Conservation (phyloP, 2,888 invertebrate genomes). For the Hoplodrina blanda region DNA sequence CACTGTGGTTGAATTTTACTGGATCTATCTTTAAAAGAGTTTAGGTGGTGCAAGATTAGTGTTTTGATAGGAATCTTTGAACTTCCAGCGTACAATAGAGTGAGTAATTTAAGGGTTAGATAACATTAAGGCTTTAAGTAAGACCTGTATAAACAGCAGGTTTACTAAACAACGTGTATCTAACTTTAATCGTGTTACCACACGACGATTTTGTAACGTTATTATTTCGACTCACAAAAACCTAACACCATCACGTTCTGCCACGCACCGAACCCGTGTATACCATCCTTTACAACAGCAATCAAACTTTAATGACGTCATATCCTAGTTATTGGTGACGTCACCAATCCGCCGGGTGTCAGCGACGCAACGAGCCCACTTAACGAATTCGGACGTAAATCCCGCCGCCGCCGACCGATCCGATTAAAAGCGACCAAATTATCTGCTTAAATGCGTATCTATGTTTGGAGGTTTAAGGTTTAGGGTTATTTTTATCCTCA, state of each 20-base stretch:
- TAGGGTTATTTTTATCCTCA: neutral
- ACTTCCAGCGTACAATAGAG: too few species aligned
- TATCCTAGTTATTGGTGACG: slow-evolving; percentile 53
- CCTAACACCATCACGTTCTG: neutral
- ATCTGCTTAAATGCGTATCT: slow-evolving; percentile 44
- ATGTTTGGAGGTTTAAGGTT: slow-evolving; percentile 14
- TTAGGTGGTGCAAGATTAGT: neutral
- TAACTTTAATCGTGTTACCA: neutral
- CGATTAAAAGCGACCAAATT: slow-evolving; percentile 56
- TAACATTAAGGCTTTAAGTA: too few species aligned
- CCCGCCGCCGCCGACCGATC: slow-evolving; percentile 47
- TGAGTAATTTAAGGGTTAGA: too few species aligned
- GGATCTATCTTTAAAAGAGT: neutral
- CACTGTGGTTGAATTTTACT: neutral
- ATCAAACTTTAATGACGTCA: slow-evolving; percentile 49
- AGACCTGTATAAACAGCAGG: too few species aligned
- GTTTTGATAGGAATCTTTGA: too few species aligned
- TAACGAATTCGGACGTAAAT: slow-evolving; percentile 60
- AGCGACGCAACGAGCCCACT: slow-evolving; percentile 59
- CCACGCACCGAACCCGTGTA: neutral
- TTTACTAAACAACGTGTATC: neutral
- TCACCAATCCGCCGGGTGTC: slow-evolving; percentile 59
- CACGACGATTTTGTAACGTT: neutral
- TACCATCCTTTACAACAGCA: slow-evolving; percentile 24
- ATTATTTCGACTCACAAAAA: neutral